Evolutionary conservation across 1,140 invertebrate genomes (phyloP).

Genomic region (Gryllus bimaculatus): DNA sequence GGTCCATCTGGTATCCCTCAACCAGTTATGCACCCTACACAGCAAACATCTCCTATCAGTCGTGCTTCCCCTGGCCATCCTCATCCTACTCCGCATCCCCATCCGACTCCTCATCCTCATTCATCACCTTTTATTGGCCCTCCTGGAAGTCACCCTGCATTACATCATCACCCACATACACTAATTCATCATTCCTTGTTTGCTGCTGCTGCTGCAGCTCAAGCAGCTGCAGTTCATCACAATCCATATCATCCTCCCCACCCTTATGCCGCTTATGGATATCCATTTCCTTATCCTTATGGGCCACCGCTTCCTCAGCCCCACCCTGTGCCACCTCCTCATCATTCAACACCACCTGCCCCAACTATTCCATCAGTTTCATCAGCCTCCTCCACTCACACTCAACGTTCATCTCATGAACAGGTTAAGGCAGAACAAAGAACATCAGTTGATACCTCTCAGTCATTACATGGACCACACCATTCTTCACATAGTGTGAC

Average conservation of each 20-base stretch:
- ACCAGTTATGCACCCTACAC: slow-evolving; percentile 56
- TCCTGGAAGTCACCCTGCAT: slow-evolving; percentile 15
- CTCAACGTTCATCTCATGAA: slow-evolving; percentile 15
- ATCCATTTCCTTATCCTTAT: slow-evolving; percentile 57
- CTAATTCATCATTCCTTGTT: slow-evolving; percentile 56
- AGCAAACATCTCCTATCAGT: slow-evolving; percentile 47
- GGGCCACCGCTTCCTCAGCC: slow-evolving; percentile 53
- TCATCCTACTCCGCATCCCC: slow-evolving; percentile 20
- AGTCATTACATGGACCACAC: not conserved
- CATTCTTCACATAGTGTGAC: not conserved
- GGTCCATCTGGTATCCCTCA: slow-evolving; percentile 50
- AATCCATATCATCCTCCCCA: slow-evolving; percentile 50
- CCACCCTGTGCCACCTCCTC: slow-evolving; percentile 59
- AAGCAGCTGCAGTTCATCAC: slow-evolving; percentile 31
- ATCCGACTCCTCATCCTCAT: slow-evolving; percentile 20
- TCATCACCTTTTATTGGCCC: slow-evolving; percentile 17
- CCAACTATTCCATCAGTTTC: not conserved
- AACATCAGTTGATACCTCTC: slow-evolving; percentile 16
- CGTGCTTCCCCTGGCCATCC: slow-evolving; percentile 43
- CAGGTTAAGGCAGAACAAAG: slow-evolving; percentile 10
- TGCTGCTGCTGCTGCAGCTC: slow-evolving; percentile 48
- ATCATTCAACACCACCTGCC: slow-evolving; percentile 30
- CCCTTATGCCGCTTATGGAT: slow-evolving; percentile 54
- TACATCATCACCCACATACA: slow-evolving; percentile 49
- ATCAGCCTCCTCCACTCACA: slow-evolving; percentile 12